Base-by-base conservation (phyloP, 2,113 vertebrate species). In the Tretioscincus oriximinensis region DNA sequence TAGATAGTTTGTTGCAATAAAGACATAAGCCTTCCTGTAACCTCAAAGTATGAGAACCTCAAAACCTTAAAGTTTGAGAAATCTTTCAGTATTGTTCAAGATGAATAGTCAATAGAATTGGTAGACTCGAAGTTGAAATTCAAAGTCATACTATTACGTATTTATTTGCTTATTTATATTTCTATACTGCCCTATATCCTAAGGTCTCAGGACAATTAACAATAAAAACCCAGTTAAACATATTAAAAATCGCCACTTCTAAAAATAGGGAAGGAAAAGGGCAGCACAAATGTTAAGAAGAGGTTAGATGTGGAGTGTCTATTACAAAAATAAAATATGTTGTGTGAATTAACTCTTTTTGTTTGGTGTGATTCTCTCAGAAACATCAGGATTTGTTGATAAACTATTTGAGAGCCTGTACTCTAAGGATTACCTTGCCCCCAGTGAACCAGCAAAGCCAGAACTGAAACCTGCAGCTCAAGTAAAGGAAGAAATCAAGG, bases 341-440 rank as follows among this genome's bases (percentile, higher is more conserved):
- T 68, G 16, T 68, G 14, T 26, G 20, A 10, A 10, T 6, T 75
- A 8, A 68, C 29, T 90, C 49, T 73, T 75, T 4, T 82, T 83
- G 82, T 81, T 77, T 63, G 54, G 81, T 89, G 61, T 88, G 65
- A 86, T 79, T n/a, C 79, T 90, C 85, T 78, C 93, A 99, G 98
- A 99, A 94, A 99, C 98, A 47, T 96, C 97, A 77, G 97, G 96
- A 80, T 99, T 99, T 96, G 98, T 99, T 78, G 97, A 99, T 94
- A 99, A 99, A 94, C 97, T 99, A 66, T 99, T 99, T 92, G 98
- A 99, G 93, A 97, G 97, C 93, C 93, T 99, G 67, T 96, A 96
- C 80, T 98, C 97, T 61, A 99, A 98, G 93, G 97, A 97, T 92
- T 99, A 99, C 83, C 93, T 95, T 92, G 94, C 94, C 87, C 94